Conservation (phyloP, 2,888 invertebrate genomes). For the Proisotoma minuta region DNA sequence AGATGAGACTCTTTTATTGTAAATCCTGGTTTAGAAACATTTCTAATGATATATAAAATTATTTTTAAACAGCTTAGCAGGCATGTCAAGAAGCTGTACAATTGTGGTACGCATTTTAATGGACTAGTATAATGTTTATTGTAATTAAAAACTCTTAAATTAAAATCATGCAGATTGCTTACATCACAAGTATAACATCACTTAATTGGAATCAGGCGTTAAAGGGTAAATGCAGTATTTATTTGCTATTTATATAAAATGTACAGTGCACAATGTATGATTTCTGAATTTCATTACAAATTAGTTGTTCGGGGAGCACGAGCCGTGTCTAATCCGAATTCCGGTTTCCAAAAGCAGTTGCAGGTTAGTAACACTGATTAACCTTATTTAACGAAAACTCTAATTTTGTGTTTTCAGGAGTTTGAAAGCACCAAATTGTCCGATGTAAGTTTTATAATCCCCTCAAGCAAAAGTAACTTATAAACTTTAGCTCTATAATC, state of each 20-base stretch:
- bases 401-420: no score
- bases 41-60: slow-evolving; percentile 20
- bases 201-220: slow-evolving; percentile 87
- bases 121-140: no score
- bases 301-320: slow-evolving; percentile 86
- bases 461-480: no score
- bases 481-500: neutral
- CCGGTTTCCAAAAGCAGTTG: slow-evolving; percentile 89
- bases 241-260: no score
- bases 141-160: no score
- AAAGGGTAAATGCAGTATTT: no score
- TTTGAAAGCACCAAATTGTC: slow-evolving; percentile 74
- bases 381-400: no score
- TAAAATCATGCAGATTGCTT: no score
- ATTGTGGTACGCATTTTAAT: no score
- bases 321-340: slow-evolving; percentile 90
- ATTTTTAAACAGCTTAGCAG: slow-evolving; percentile 79
- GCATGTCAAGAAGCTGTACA: slow-evolving; percentile 94
- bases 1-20: neutral
- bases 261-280: no score
- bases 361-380: no score
- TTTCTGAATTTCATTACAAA: no score
- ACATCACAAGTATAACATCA: slow-evolving; percentile 89
- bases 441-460: slow-evolving; percentile 62
- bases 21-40: neutral